Conservation (phyloP, 2,113 vertebrate genomes). For the Tretioscincus oriximinensis region DNA sequence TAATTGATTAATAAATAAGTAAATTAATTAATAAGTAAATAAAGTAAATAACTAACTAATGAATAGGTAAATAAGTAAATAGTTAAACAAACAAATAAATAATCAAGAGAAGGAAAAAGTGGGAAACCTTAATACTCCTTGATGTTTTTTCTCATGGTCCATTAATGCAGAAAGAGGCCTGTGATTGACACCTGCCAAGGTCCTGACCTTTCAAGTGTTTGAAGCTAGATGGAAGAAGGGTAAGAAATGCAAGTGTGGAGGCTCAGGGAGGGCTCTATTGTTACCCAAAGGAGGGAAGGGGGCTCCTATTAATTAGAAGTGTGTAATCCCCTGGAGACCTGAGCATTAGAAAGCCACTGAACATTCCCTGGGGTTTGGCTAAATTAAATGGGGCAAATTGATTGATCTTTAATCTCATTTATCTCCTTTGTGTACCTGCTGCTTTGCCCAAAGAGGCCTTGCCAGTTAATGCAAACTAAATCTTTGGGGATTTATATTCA, state of each 20-base stretch:
- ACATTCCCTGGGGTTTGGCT: background rate
- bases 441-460: background rate
- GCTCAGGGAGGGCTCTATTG: background rate
- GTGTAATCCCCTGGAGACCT: constrained; percentile 3
- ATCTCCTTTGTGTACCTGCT: background rate
- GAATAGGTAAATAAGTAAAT: too few relatives aligned
- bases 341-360: constrained; percentile 4
- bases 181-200: background rate
- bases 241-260: constrained; percentile 1
- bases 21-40: too few relatives aligned
- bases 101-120: too few relatives aligned
- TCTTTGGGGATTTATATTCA: too few relatives aligned
- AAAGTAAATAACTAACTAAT: too few relatives aligned
- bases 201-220: background rate
- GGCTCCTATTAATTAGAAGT: background rate
- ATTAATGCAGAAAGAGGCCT: background rate
- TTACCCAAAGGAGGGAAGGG: background rate
- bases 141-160: background rate
- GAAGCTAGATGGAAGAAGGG: background rate
- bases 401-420: background rate
- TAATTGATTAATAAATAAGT: too few relatives aligned
- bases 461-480: too few relatives aligned
- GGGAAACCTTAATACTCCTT: background rate
- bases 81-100: too few relatives aligned
- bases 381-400: background rate